Evolutionary conservation across 2,797 vertebrate species (phyloP).

Genomic region (Gambusia yucatana): DNA sequence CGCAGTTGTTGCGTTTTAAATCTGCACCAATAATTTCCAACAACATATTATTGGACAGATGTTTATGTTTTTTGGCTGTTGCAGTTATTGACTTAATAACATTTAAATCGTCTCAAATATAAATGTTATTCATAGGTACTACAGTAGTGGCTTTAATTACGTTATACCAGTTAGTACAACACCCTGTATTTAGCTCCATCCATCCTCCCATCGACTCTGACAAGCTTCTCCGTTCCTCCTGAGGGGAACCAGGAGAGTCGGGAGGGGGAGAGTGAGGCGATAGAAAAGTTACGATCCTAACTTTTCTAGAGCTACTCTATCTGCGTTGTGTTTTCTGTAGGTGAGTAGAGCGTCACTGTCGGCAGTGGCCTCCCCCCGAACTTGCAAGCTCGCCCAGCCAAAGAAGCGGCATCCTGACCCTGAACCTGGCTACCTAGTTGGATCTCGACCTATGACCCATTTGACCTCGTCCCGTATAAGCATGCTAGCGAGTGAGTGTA

Average conservation of each 20-base stretch:
- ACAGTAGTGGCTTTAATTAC: not conserved
- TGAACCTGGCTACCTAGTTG: not conserved
- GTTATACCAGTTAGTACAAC: not conserved
- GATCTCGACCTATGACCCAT: conserved; percentile 3
- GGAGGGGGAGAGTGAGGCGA: too few species aligned
- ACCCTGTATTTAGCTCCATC: not conserved
- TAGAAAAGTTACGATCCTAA: not conserved
- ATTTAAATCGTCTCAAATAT: not conserved
- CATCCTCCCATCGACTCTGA: not conserved
- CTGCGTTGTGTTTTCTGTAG: conserved; percentile 32
- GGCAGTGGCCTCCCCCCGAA: conserved; percentile 52
- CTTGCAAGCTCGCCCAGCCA: conserved; percentile 72
- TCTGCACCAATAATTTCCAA: not conserved
- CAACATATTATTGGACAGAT: not conserved
- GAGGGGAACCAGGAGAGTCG: not conserved
- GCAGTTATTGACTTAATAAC: not conserved
- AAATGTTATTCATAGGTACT: not conserved
- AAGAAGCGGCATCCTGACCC: conserved; percentile 32
- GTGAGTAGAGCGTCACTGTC: conserved; percentile 51
- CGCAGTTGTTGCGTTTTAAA: not conserved
- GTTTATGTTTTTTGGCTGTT: not conserved
- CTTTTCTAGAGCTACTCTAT: not conserved
- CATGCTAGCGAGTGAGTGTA: conserved; percentile 74
- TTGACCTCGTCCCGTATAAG: conserved; percentile 56
- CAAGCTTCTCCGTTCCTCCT: not conserved